These are phyloP conservation scores for Centropristis striata DNA, from an alignment of 2,113 vertebrate species.

Conservation along the genomic window DNA sequence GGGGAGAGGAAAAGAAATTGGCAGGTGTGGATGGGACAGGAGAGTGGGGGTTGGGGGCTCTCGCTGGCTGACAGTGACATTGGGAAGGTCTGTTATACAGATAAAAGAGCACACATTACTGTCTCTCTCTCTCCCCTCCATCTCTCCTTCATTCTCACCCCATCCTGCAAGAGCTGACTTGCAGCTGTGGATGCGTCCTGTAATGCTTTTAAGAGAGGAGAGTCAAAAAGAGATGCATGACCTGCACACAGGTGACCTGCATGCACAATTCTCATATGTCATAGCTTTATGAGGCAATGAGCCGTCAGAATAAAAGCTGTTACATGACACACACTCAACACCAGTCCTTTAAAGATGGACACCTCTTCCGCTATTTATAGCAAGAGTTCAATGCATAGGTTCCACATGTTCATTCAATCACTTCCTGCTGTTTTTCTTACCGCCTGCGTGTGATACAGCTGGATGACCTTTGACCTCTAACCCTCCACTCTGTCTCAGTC, in stretches of 20 bases:
- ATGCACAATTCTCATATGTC: slow-evolving; percentile 1
- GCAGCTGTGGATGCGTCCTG: slow-evolving; percentile 55
- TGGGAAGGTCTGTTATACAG: slow-evolving; percentile 71
- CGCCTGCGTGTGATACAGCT: slow-evolving; percentile 60
- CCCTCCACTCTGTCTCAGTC: slow-evolving; percentile 25
- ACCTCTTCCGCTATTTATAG: slow-evolving; percentile 21
- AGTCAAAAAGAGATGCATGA: slow-evolving; percentile 12
- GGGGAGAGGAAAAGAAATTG: slow-evolving; percentile 47
- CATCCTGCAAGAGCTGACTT: slow-evolving; percentile 45
- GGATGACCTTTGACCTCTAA: slow-evolving; percentile 68
- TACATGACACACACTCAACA: slow-evolving; percentile 16
- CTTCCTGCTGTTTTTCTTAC: slow-evolving; percentile 41
- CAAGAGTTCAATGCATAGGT: not conserved
- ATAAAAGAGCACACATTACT: slow-evolving; percentile 53
- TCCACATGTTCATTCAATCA: slow-evolving; percentile 48
- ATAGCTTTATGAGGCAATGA: not conserved
- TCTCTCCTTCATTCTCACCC: slow-evolving; percentile 9
- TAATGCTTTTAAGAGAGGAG: slow-evolving; percentile 46
- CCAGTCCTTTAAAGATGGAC: slow-evolving; percentile 10
- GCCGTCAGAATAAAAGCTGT: not conserved
- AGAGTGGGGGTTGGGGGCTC: slow-evolving; percentile 25
- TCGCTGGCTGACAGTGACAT: slow-evolving; percentile 58
- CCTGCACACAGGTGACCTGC: slow-evolving; percentile 7
- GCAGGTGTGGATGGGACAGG: slow-evolving; percentile 72
- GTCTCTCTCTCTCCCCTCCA: not conserved